Percentiles rank a stretch among this genome's conserved stretches.
These are phyloP conservation scores for Conistra vaccinii DNA, from an alignment of 2,888 invertebrate species.

Conservation along the genomic window DNA sequence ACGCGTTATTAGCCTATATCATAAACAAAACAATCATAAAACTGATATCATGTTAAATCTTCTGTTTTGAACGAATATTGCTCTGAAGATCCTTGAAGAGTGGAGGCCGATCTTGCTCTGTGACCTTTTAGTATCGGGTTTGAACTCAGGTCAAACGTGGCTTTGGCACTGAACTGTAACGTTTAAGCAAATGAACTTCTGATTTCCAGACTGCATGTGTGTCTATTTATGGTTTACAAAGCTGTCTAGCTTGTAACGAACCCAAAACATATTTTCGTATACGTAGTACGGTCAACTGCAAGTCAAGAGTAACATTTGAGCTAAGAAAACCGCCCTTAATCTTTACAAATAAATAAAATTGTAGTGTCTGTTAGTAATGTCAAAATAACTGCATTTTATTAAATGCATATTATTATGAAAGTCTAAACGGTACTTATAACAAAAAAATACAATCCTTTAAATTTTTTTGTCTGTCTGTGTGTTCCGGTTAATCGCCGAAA, in stretches of 20 bases:
- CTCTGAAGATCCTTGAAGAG: background rate
- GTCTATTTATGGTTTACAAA: conserved; percentile 6
- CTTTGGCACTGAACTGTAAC: background rate
- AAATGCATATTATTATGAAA: too few species aligned
- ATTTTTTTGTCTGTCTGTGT: too few species aligned
- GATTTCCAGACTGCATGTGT: background rate
- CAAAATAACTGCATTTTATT: too few species aligned
- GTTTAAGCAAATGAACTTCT: background rate
- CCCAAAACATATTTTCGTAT: background rate
- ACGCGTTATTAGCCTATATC: conserved; percentile 27
- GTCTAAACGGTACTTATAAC: too few species aligned
- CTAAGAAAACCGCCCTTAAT: background rate
- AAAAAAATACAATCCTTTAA: too few species aligned
- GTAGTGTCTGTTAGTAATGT: too few species aligned
- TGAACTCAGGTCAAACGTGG: background rate
- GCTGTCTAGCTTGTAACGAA: background rate
- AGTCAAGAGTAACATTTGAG: background rate
- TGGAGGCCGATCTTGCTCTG: background rate
- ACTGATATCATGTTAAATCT: conserved; percentile 4
- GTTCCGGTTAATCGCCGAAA: too few species aligned
- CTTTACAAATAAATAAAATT: too few species aligned
- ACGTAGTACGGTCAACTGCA: background rate
- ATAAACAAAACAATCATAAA: conserved; percentile 3
- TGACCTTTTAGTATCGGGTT: background rate
- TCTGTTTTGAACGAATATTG: background rate